Evolutionary conservation across 2,113 vertebrate species (phyloP).

Genomic region (Peromyscus leucopus): DNA sequence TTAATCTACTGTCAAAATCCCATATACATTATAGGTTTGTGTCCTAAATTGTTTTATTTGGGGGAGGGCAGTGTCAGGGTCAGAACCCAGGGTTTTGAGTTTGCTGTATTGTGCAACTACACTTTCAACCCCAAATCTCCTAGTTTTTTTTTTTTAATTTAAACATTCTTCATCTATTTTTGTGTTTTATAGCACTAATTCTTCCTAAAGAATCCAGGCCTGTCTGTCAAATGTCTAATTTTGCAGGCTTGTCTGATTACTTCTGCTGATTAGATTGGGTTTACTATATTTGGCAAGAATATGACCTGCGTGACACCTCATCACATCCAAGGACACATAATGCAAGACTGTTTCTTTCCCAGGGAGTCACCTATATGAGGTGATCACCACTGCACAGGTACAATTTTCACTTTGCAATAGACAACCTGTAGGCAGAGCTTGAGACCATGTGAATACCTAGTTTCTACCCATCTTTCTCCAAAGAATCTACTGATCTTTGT

Average conservation of each 20-base stretch:
- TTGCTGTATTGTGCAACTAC: neutral
- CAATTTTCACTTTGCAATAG: neutral
- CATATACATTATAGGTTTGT: neutral
- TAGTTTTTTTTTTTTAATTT: neutral
- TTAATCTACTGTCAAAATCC: constrained; percentile 9
- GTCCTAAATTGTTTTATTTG: neutral
- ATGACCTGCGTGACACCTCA: neutral
- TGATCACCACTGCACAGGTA: neutral
- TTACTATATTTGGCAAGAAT: constrained; percentile 45
- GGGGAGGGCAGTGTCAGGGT: neutral
- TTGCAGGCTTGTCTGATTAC: constrained; percentile 38
- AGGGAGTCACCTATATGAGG: neutral
- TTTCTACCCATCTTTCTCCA: neutral
- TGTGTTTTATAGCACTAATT: constrained; percentile 20
- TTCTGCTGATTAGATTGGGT: neutral
- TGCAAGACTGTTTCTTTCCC: neutral
- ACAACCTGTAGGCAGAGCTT: neutral
- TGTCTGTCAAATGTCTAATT: constrained; percentile 47
- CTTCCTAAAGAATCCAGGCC: constrained; percentile 41
- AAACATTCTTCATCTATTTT: constrained; percentile 30
- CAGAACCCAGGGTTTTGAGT: neutral
- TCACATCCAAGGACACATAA: neutral
- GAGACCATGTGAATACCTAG: neutral
- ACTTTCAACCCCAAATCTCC: neutral
- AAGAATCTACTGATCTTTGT: neutral